phyloP scores from a whole-genome alignment of 2,888 invertebrate species.

The Ptilodon capucinus region DNA sequence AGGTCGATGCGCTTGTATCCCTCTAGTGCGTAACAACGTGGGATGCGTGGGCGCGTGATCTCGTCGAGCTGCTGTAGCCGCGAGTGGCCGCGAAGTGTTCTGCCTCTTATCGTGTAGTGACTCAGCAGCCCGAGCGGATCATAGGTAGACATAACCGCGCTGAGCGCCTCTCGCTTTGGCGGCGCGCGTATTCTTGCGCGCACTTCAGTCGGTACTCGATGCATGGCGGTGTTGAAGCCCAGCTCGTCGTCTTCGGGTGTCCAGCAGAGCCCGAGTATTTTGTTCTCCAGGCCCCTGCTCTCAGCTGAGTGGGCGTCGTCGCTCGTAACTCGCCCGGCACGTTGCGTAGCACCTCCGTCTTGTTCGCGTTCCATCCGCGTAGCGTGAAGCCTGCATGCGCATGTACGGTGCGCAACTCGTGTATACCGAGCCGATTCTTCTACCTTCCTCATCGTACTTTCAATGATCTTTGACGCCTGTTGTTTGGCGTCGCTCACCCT shows the following conservation, averaged over 20 bases:
- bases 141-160: neutral
- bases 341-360: neutral
- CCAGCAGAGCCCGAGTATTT: neutral
- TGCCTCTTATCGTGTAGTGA: neutral
- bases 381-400: neutral
- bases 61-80: conserved; percentile 2
- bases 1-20: neutral
- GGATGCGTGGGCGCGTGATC: conserved; percentile 9
- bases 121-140: conserved; percentile 1
- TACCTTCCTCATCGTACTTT: neutral
- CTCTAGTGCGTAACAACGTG: conserved; percentile 1
- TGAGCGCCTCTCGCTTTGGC: neutral
- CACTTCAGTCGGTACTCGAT: neutral
- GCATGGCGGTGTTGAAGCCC: conserved; percentile 5
- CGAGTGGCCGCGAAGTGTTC: neutral
- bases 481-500: neutral
- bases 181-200: neutral
- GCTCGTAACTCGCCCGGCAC: neutral
- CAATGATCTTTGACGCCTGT: neutral
- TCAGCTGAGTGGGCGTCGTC: neutral
- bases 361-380: neutral
- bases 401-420: neutral
- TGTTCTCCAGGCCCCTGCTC: neutral
- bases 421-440: conserved; percentile 8
- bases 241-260: conserved; percentile 26